Percentiles rank a stretch among this genome's conserved stretches.
phyloP scores from a whole-genome alignment of 2,113 vertebrate species.

The Lethenteron reissneri region DNA sequence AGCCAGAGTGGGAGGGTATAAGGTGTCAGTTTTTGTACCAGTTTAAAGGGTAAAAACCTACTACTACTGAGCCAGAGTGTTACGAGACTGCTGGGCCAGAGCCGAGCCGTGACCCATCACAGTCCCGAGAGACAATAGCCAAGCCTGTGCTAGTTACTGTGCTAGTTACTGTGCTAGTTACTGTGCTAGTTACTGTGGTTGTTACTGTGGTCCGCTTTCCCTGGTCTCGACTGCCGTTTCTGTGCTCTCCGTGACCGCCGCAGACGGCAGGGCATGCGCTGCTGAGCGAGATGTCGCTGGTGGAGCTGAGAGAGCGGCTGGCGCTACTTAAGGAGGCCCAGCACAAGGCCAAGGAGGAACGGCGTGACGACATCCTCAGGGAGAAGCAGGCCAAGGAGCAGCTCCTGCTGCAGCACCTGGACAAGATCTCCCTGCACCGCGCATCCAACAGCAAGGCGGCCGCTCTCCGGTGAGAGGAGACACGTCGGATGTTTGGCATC shows the following conservation, averaged over 20 bases:
- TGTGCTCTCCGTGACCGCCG: neutral
- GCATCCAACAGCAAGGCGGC: slow-evolving; percentile 27
- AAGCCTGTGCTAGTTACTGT: too few species aligned
- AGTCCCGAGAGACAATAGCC: too few species aligned
- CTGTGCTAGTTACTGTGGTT: too few species aligned
- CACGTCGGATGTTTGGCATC: neutral
- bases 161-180: too few species aligned
- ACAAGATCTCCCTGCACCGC: slow-evolving; percentile 36
- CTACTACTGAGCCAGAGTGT: too few species aligned
- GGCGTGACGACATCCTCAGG: slow-evolving; percentile 35
- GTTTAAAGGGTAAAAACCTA: too few species aligned
- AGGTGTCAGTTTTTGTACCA: too few species aligned
- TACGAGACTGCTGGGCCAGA: too few species aligned
- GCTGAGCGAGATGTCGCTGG: slow-evolving; percentile 63
- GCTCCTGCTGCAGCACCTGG: slow-evolving; percentile 32
- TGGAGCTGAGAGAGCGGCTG: slow-evolving; percentile 51
- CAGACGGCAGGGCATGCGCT: slow-evolving; percentile 47
- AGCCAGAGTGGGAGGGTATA: too few species aligned
- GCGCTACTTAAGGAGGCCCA: slow-evolving; percentile 30
- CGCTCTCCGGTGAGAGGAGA: slow-evolving; percentile 30
- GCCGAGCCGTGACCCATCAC: too few species aligned
- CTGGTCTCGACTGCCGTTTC: too few species aligned
- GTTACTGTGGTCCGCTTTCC: too few species aligned
- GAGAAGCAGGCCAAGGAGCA: slow-evolving; percentile 36
- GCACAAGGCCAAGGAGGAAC: slow-evolving; percentile 30